Conservation (phyloP, 2,888 invertebrate species). For the Agonopterix heracliana region DNA sequence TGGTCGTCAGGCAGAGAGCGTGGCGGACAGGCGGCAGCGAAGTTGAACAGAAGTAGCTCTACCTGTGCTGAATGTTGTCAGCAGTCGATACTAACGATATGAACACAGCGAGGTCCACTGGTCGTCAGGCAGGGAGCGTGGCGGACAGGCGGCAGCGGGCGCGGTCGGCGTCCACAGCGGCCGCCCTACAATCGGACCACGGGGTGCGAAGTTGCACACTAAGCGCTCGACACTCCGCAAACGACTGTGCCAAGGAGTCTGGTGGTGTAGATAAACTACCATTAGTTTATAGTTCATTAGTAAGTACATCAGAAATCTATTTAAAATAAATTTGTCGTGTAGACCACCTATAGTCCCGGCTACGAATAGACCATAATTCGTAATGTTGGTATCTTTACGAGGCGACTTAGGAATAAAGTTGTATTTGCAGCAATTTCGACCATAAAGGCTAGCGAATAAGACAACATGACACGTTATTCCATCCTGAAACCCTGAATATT, state of each 20-base stretch:
- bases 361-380: too few species aligned
- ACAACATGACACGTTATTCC: too few species aligned
- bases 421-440: too few species aligned
- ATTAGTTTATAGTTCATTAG: not conserved
- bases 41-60: conserved; percentile 43
- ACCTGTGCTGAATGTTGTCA: too few species aligned
- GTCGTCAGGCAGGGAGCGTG: conserved; percentile 31
- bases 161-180: conserved; percentile 43
- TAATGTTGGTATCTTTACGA: too few species aligned
- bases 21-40: conserved; percentile 42
- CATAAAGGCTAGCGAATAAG: too few species aligned
- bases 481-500: too few species aligned
- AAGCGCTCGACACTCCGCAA: conserved; percentile 53
- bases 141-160: conserved; percentile 43
- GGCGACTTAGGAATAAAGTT: too few species aligned
- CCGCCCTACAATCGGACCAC: conserved; percentile 35
- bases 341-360: not conserved
- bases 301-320: not conserved
- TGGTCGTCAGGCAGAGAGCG: conserved; percentile 29
- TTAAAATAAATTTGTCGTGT: not conserved
- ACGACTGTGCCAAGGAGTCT: conserved; percentile 40
- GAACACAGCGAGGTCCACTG: conserved; percentile 37
- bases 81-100: conserved; percentile 44
- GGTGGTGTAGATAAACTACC: not conserved
- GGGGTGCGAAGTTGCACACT: conserved; percentile 61